Evolutionary conservation across 1,140 invertebrate genomes (phyloP), one percentile per base, ranked within the genome.

Genomic region (Caenorhabditis briggsae): DNA sequence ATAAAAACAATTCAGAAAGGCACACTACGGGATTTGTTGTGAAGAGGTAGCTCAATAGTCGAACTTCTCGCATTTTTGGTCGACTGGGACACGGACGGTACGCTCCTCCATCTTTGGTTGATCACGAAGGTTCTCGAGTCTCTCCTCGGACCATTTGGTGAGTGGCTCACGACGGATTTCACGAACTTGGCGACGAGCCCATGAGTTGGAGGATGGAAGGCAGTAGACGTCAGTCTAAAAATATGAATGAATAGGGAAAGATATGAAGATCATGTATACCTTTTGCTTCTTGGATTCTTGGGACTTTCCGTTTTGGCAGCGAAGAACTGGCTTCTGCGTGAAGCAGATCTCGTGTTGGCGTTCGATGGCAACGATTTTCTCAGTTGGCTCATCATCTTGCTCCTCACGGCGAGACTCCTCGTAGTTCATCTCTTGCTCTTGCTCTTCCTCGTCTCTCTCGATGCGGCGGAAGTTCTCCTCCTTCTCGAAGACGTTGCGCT

Each of bases 261-360:
- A 7, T 20, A 48, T 16, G 41, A 2, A 23, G 23, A 16, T 82
- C 20, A 41, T 20, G 65, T 8, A 16, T 25, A 86, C 85, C 46
- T 56, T 82, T 33, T 64, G 48, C 65, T 78, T 78, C 50, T 78
- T 65, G 70, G 43, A 74, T 20, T 86, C 74, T 9, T 86, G 43
- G 50, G 70, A 58, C 70, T 86, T 55, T 74, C 65, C 65, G 85
- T 46, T 65, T 23, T 58, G 48, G 55, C 85, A 86, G 14, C 25
- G 55, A 11, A 74, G 55, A 18, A 78, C 65, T 48, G 85, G 23
- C 85, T 86, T 50, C 25, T 59, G 7, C 70, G 85, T 86, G 86
- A 83, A 83, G 86, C 86, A 82, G 61, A 87, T 59, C 86, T 87
- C 53, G 55, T 87, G 58, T 55, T 58, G 46, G 43, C 86, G 55